Evolutionary conservation across 2,888 invertebrate species (phyloP).

Genomic region (Sturmia bella): DNA sequence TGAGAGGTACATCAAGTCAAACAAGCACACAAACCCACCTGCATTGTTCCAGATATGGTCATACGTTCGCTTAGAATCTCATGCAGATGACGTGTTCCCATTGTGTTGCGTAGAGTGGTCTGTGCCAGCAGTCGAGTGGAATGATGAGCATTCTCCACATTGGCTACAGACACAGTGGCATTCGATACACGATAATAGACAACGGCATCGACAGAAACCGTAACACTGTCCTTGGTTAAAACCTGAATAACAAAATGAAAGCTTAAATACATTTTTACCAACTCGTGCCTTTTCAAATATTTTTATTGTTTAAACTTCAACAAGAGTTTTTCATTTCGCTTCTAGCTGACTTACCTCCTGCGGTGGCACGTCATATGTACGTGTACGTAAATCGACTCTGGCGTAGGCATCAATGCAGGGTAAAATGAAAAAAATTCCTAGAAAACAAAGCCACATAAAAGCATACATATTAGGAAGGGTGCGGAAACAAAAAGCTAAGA

Average conservation of each 20-base stretch:
- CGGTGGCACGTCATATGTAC: constrained; percentile 98
- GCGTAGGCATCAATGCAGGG: constrained; percentile 98
- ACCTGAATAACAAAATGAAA: constrained; percentile 48
- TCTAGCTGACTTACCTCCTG: constrained; percentile 93
- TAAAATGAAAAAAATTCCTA: constrained; percentile 97
- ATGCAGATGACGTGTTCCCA: constrained; percentile 97
- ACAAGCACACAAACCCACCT: constrained; percentile 80
- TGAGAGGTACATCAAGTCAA: too few species aligned
- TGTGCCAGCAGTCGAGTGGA: constrained; percentile 95
- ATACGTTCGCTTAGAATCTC: constrained; percentile 98
- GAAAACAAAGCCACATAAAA: constrained; percentile 39
- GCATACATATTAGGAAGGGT: neutral
- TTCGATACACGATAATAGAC: constrained; percentile 96
- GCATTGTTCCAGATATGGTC: constrained; percentile 87
- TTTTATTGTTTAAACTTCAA: constrained; percentile 31
- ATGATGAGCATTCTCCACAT: constrained; percentile 98
- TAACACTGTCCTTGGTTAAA: constrained; percentile 97
- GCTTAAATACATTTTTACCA: constrained; percentile 12
- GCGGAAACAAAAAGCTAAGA: neutral
- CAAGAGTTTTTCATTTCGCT: neutral
- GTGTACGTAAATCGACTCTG: constrained; percentile 95
- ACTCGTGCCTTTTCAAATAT: neutral
- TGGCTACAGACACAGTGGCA: constrained; percentile 97
- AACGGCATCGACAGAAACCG: constrained; percentile 97
- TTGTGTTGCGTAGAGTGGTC: constrained; percentile 94